Evolutionary conservation across 30 jellyfish, hydroid and myxozoan species (phyloP).

Genomic region (Cassiopea andromeda): DNA sequence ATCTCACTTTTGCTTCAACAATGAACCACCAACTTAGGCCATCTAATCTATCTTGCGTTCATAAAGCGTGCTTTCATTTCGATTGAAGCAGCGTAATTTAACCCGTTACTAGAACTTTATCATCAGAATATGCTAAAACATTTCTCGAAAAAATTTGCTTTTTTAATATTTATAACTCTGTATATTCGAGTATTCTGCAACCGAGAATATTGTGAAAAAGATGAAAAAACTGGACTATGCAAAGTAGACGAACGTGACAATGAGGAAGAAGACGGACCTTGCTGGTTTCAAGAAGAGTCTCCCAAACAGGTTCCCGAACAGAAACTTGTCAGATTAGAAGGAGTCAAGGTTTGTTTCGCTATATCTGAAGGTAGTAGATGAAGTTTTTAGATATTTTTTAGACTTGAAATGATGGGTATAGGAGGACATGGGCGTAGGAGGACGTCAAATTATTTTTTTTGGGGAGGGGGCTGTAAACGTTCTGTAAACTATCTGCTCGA

Average conservation of each 20-base stretch:
- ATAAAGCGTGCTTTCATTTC: background rate
- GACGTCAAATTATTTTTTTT: too few relatives aligned
- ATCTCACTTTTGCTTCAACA: constrained; percentile 10
- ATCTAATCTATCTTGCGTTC: background rate
- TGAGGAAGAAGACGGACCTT: constrained; percentile 59
- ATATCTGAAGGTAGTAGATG: background rate
- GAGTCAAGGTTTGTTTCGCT: constrained; percentile 39
- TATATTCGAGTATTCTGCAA: background rate
- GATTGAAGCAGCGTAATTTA: background rate
- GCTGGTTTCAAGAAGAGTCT: constrained; percentile 36
- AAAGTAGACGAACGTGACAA: constrained; percentile 20
- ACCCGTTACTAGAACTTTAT: background rate
- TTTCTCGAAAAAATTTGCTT: background rate
- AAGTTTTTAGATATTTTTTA: background rate
- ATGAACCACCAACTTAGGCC: constrained; percentile 22
- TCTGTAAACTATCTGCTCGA: too few relatives aligned
- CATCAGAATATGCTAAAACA: background rate
- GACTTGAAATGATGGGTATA: background rate
- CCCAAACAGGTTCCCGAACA: background rate
- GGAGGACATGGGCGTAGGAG: background rate
- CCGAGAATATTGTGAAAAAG: constrained; percentile 62
- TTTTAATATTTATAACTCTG: background rate
- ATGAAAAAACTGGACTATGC: constrained; percentile 79
- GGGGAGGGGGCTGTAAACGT: too few relatives aligned
- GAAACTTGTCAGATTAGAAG: constrained; percentile 54